Evolutionary conservation across 2,888 invertebrate species (phyloP), one percentile per base, ranked within the genome.

Genomic region (Scaeva pyrastri): DNA sequence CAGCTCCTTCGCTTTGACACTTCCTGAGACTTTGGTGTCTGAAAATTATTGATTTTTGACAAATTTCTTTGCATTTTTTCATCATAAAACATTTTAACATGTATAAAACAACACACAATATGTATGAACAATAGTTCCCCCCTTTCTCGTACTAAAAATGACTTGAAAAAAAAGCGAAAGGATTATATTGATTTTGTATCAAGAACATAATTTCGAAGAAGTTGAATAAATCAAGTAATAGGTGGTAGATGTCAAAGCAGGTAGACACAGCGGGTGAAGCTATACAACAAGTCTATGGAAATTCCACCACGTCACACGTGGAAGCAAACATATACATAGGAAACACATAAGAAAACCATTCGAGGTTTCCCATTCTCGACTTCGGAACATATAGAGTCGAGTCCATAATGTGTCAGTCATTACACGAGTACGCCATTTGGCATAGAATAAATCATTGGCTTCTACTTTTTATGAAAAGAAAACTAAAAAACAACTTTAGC

Each of bases 171-270:
- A 56, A 31, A 73, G 23, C 58, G 23, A 74, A 74, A 52, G 74
- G 80, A 80, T 80, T 70, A 80, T 74, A 80, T 80, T 55, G 80
- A 80, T 74, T 80, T 74, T 74, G 74, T 74, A 70, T 80, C 74
- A 80, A 68, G 79, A 26, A 73, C 68, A 80, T 79, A 39, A 70
- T 80, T 74, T 62, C 68, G 68, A 70, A 74, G 68, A 74, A 74
- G 68, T 79, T 70, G 68, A 74, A 80, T 74, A 74, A 74, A 68
- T 80, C 60, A 78, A 68, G 80, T 73, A 66, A 73, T 73, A 73
- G 79, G 80, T 73, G 58, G 68, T 73, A 73, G 79, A 73, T 80
- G 66, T 66, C 66, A 66, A 62, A 66, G 48, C 12, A 48, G 64
- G 12, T 31, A 64, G 19, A 48, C 45, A n/a, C 10, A 14, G 26